These are phyloP conservation scores for Centroberyx gerrardi DNA, from an alignment of 2,797 vertebrate species.

Conservation along the genomic window DNA sequence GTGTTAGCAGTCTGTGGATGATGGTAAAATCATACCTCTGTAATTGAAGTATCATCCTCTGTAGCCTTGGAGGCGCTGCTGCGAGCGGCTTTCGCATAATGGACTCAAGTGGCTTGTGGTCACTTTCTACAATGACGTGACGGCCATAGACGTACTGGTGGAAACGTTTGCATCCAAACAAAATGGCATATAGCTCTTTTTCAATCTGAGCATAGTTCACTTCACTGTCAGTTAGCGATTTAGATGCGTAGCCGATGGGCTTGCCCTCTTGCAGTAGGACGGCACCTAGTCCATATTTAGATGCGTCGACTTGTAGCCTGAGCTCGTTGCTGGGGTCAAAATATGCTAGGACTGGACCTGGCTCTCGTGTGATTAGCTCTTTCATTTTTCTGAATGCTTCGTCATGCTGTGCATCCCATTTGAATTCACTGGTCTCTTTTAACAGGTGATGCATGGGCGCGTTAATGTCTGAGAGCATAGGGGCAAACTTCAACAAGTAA, in stretches of 20 bases:
- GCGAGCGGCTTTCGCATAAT: slow-evolving; percentile 13
- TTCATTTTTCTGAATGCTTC: slow-evolving; percentile 28
- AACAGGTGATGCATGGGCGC: slow-evolving; percentile 31
- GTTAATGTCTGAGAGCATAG: slow-evolving; percentile 14
- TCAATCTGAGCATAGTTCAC: slow-evolving; percentile 44
- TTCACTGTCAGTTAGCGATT: slow-evolving; percentile 18
- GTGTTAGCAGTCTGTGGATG: slow-evolving; percentile 4
- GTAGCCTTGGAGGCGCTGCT: not conserved
- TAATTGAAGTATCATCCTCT: slow-evolving; percentile 20
- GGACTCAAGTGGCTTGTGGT: slow-evolving; percentile 20
- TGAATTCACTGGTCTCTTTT: slow-evolving; percentile 23
- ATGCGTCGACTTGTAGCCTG: slow-evolving; percentile 33
- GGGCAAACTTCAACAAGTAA: slow-evolving; percentile 20
- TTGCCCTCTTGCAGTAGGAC: slow-evolving; percentile 30
- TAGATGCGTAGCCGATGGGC: slow-evolving; percentile 29
- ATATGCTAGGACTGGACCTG: slow-evolving; percentile 35
- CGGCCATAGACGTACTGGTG: slow-evolving; percentile 14
- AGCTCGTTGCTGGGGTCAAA: slow-evolving; percentile 42
- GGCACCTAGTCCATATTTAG: slow-evolving; percentile 13
- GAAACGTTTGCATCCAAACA: slow-evolving; percentile 40
- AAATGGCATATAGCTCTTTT: slow-evolving; percentile 33
- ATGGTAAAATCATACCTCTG: slow-evolving; percentile 26
- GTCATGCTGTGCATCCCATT: slow-evolving; percentile 34
- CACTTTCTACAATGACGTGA: slow-evolving; percentile 3
- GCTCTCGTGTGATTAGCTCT: slow-evolving; percentile 23